Evolutionary conservation across 2,113 vertebrate genomes (phyloP).

Genomic region (Tupaia chinensis): DNA sequence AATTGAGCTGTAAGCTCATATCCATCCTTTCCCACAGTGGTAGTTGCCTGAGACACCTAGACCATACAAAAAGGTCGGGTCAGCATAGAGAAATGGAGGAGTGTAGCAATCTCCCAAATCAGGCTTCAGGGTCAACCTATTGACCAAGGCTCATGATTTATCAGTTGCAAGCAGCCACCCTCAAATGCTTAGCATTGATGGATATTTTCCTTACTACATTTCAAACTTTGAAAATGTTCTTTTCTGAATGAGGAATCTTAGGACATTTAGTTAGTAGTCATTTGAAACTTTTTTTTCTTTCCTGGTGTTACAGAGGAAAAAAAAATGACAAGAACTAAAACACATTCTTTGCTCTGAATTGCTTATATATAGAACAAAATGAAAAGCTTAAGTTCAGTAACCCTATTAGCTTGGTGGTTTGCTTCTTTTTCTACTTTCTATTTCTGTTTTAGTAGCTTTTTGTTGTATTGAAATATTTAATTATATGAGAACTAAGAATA

Average conservation of each 20-base stretch:
- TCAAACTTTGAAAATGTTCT: conserved; percentile 78
- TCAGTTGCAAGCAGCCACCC: conserved; percentile 71
- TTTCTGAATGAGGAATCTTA: conserved; percentile 81
- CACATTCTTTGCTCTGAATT: conserved; percentile 67
- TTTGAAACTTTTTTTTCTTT: conserved; percentile 76
- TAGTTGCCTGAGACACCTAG: neutral
- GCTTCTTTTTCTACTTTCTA: conserved; percentile 55
- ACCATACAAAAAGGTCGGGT: too few species aligned
- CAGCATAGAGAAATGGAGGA: neutral
- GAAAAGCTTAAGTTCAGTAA: conserved; percentile 69
- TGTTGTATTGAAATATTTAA: conserved; percentile 59
- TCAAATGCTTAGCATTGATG: conserved; percentile 74
- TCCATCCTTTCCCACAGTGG: neutral
- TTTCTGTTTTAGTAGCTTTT: conserved; percentile 59
- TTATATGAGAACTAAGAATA: conserved; percentile 50
- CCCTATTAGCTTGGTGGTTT: conserved; percentile 71
- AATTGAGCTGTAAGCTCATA: neutral
- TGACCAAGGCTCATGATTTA: conserved; percentile 74
- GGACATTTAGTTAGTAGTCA: conserved; percentile 79
- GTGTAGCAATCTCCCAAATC: neutral
- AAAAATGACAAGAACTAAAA: conserved; percentile 69
- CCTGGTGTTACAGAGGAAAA: conserved; percentile 53
- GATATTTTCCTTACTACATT: conserved; percentile 82
- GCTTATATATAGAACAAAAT: conserved; percentile 65
- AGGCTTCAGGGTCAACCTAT: conserved; percentile 60